A percentile compares a stretch with the other conserved stretches of the same genome.
Conservation (phyloP, 2,888 invertebrate genomes). For the Standfussiana lucernea region DNA sequence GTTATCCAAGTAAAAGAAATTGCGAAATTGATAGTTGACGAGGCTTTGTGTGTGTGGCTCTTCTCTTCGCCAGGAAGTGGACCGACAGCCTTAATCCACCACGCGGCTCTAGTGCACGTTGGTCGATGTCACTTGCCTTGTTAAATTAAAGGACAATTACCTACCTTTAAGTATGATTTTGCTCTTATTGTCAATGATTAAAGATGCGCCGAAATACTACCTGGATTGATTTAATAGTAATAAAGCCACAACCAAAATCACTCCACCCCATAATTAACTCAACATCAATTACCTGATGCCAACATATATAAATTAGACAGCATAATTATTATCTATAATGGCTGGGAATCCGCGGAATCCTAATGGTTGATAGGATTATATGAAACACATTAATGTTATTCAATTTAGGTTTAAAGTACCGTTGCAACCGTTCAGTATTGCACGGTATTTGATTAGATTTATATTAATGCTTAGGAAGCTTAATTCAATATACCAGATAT, state of each 20-base stretch:
- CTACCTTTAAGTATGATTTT: neutral
- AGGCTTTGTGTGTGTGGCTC: too few relatives aligned
- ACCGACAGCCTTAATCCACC: too few relatives aligned
- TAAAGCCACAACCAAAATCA: neutral
- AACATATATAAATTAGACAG: conserved; percentile 19
- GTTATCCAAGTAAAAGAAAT: too few relatives aligned
- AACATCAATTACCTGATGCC: conserved; percentile 5
- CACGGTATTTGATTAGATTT: conserved; percentile 59
- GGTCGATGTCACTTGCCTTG: neutral
- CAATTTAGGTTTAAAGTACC: conserved; percentile 75
- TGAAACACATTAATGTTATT: conserved; percentile 79
- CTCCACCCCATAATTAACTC: conserved; percentile 1
- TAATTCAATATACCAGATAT: conserved; percentile 65
- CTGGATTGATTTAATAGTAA: neutral
- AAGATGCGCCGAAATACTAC: neutral
- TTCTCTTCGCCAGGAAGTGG: too few relatives aligned
- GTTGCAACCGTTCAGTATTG: conserved; percentile 49
- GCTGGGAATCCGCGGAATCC: conserved; percentile 67
- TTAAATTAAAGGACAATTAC: neutral
- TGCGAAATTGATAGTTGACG: too few relatives aligned
- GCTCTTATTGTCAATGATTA: neutral
- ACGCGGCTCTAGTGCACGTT: neutral
- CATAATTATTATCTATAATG: conserved; percentile 45
- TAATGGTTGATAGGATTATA: conserved; percentile 81
- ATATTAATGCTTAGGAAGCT: conserved; percentile 66